Evolutionary conservation across 2,113 vertebrate species (phyloP).

Genomic region (Leucosticte australis): DNA sequence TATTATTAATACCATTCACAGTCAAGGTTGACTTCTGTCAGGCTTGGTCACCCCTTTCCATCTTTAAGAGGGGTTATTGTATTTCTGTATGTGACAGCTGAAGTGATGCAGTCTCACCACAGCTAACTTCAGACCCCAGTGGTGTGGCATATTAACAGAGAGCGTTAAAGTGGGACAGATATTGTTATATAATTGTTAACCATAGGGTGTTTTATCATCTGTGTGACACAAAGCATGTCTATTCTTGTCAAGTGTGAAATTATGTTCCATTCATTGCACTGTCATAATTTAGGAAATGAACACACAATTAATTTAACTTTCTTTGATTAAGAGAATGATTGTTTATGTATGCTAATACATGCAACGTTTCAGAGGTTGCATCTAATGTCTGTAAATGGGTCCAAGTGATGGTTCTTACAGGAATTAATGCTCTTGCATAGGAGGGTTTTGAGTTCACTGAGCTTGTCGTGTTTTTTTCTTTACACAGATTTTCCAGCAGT

Average conservation of each 20-base stretch:
- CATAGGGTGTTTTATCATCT: slow-evolving; percentile 3
- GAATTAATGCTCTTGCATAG: neutral
- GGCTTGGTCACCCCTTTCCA: neutral
- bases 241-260: slow-evolving; percentile 36
- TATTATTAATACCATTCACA: neutral
- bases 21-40: neutral
- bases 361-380: slow-evolving; percentile 10
- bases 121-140: neutral
- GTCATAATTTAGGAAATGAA: slow-evolving; percentile 12
- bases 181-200: neutral
- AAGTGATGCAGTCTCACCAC: neutral
- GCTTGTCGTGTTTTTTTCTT: neutral
- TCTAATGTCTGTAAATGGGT: neutral
- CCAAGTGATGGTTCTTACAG: neutral
- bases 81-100: neutral
- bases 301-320: slow-evolving; percentile 52
- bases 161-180: neutral
- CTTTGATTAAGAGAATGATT: slow-evolving; percentile 32
- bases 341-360: slow-evolving; percentile 27
- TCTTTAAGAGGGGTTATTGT: neutral
- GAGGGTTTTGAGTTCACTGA: neutral
- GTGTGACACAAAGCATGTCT: neutral
- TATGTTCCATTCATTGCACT: slow-evolving; percentile 22
- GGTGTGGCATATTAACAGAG: neutral
- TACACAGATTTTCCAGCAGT: slow-evolving; percentile 90